Evolutionary conservation across 2,113 vertebrate species (phyloP).

Genomic region (Antigone vipio): DNA sequence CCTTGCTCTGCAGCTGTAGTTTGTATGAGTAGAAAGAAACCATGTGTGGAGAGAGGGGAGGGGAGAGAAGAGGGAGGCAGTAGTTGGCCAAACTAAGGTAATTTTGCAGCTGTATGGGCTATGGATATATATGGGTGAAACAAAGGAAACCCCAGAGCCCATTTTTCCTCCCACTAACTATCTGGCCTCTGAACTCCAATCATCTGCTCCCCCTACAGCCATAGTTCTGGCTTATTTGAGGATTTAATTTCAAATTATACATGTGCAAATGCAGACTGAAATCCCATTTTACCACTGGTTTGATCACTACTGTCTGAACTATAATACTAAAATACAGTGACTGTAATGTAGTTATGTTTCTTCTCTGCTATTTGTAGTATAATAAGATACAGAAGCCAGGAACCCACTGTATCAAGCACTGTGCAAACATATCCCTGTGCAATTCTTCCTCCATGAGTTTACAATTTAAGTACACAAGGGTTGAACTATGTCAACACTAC

Average conservation of each 20-base stretch:
- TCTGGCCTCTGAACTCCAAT: slow-evolving; percentile 5
- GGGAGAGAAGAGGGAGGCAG: neutral
- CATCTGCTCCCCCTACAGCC: slow-evolving; percentile 42
- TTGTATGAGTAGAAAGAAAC: neutral
- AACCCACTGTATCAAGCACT: neutral
- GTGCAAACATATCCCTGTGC: neutral
- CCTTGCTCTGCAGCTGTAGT: neutral
- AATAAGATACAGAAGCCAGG: slow-evolving; percentile 47
- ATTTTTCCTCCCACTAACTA: slow-evolving; percentile 13
- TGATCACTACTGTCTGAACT: slow-evolving; percentile 5
- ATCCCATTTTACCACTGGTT: slow-evolving; percentile 22
- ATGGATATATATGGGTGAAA: neutral
- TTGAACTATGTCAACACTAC: slow-evolving; percentile 33
- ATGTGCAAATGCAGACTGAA: slow-evolving; percentile 15
- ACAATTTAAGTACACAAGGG: slow-evolving; percentile 32
- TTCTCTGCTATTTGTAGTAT: slow-evolving; percentile 23
- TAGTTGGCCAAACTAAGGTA: neutral
- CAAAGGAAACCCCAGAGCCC: slow-evolving; percentile 21
- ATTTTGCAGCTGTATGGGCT: neutral
- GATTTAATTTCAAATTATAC: slow-evolving; percentile 40
- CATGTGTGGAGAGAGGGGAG: neutral
- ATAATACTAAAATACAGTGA: slow-evolving; percentile 25
- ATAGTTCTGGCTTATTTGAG: neutral
- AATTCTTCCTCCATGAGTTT: slow-evolving; percentile 36
- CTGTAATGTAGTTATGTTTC: slow-evolving; percentile 12